A percentile compares a stretch with the other conserved stretches of the same genome.
Conservation (phyloP, 2,797 vertebrate genomes). For the Hydrolagus colliei region DNA sequence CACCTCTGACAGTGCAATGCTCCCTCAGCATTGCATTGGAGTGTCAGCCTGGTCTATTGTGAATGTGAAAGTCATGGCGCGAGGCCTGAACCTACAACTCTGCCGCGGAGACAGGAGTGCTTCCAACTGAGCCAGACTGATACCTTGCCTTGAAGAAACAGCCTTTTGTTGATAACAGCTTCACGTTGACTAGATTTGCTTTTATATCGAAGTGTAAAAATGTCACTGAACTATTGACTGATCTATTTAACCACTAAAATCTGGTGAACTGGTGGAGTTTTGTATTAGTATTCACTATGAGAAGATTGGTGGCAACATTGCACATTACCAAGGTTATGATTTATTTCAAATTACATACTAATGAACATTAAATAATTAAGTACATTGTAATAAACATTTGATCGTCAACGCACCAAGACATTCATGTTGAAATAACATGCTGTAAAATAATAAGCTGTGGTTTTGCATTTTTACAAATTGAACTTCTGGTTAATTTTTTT, state of each 20-base stretch:
- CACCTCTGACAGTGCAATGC: no score
- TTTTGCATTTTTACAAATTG: conserved; percentile 6
- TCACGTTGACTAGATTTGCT: no score
- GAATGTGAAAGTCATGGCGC: no score
- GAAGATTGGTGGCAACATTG: not conserved
- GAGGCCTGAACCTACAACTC: no score
- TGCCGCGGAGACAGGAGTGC: no score
- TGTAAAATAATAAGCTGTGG: not conserved
- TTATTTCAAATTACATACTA: conserved; percentile 8
- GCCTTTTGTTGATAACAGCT: no score
- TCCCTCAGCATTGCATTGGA: no score
- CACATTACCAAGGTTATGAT: not conserved
- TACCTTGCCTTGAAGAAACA: no score
- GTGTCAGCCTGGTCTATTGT: no score
- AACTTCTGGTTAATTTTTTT: not conserved
- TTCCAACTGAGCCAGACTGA: no score
- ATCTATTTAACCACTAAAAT: conserved; percentile 6
- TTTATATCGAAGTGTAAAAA: not conserved
- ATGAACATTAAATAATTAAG: conserved; percentile 25
- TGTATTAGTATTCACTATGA: not conserved
- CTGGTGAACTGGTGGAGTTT: conserved; percentile 3
- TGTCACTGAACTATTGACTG: not conserved
- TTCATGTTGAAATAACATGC: not conserved
- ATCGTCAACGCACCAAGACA: not conserved
- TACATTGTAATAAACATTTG: not conserved